Evolutionary conservation across 2,888 invertebrate genomes (phyloP), one percentile per base, ranked within the genome.

Genomic region (Lordiphosa fenestrarum): DNA sequence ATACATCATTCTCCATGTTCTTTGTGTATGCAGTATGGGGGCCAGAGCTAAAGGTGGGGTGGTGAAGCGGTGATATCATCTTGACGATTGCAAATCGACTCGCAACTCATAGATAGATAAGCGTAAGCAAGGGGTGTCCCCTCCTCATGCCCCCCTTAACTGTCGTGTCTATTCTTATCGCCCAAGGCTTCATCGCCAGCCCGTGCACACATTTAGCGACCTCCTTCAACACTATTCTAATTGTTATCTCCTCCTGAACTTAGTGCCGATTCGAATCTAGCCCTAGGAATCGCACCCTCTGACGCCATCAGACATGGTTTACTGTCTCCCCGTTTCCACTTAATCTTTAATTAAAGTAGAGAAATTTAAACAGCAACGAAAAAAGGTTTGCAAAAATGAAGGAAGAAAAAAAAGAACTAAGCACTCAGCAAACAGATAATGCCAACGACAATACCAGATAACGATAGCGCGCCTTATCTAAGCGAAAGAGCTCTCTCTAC

Each of bases 341-440:
- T 73, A 71, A 73, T 73, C 72, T 73, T 53, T 60, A 59, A 71
- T 71, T 66, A 62, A 71, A 71, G 68, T 58, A 66, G 49, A 61
- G 47, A 47, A 30, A 56, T 49, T 49, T 57, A 42, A 49, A 41
- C 25, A 54, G 42, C 15, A 51, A 30, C 21, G 10, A 44, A 40
- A 66, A 70, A 73, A 71, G 73, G 73, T 71, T 71, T 71, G 71
- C 73, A 61, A 71, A 73, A 60, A 70, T 57, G 53, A 49, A 30
- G 42, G 23, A 41, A 39, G 52, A 55, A 38, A 56, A 51, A 51
- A 56, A 56, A 51, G 49, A 53, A 54, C 68, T 71, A 78, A 77
- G 80, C 59, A 66, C 72, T 72, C 53, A 70, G 68, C 76, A 72
- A 78, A 77, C 78, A 78, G 58, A 66, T 70, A 76, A 72, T 58